A percentile compares a stretch with the other conserved stretches of the same genome.
Evolutionary conservation across 2,113 vertebrate genomes (phyloP).

Genomic region (Otis tarda): DNA sequence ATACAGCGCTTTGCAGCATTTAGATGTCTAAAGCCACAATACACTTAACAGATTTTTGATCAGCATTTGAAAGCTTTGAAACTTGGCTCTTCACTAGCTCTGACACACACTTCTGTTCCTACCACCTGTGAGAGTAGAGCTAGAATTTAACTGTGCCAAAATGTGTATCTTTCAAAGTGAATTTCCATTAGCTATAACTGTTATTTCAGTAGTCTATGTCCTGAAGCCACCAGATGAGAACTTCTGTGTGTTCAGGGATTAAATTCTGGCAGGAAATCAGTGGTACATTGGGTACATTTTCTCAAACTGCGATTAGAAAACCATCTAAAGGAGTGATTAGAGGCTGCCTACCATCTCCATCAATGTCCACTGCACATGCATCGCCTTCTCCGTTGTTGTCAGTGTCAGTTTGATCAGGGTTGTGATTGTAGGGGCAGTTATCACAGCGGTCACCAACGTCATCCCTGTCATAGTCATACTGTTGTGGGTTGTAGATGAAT

Average conservation of each 20-base stretch:
- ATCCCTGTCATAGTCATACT: slow-evolving; percentile 94
- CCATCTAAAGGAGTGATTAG: not conserved
- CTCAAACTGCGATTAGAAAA: not conserved
- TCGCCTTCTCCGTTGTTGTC: slow-evolving; percentile 97
- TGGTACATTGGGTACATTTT: not conserved
- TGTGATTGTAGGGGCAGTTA: slow-evolving; percentile 95
- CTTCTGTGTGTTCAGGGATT: not conserved
- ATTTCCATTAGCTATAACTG: not conserved
- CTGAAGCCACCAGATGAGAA: not conserved
- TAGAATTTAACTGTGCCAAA: not conserved
- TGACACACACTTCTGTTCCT: not conserved
- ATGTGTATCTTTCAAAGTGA: rapidly evolving
- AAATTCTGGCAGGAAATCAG: not conserved
- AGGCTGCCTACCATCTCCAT: slow-evolving; percentile 88
- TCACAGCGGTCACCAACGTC: slow-evolving; percentile 95
- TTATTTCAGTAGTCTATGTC: not conserved
- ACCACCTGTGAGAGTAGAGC: not conserved
- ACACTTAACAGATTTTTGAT: not conserved
- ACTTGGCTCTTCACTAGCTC: not conserved
- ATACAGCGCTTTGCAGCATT: too few relatives aligned
- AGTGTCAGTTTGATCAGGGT: slow-evolving; percentile 94
- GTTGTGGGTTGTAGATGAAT: slow-evolving; percentile 92
- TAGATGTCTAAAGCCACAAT: too few relatives aligned
- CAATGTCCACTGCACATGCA: slow-evolving; percentile 94
- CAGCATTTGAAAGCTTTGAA: not conserved